These are phyloP conservation scores for Abrostola tripartita DNA, from an alignment of 2,888 invertebrate genomes.

Conservation along the genomic window DNA sequence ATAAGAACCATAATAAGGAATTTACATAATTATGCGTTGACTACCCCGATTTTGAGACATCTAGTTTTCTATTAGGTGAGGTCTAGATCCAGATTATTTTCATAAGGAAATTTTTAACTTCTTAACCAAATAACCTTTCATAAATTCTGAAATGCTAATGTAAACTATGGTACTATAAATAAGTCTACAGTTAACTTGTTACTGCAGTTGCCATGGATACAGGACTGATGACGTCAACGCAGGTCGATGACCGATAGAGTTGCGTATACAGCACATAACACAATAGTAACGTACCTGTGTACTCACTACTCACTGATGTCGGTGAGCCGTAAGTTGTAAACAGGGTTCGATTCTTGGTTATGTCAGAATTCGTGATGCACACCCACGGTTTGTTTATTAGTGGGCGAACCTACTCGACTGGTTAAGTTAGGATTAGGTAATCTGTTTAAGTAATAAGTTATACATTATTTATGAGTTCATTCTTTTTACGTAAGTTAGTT, in stretches of 20 bases:
- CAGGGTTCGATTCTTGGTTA: conserved; percentile 34
- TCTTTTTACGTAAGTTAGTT: no score
- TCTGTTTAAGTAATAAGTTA: conserved; percentile 1
- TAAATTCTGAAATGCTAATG: no score
- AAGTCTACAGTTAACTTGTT: background rate
- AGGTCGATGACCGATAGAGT: conserved; percentile 41
- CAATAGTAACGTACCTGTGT: conserved; percentile 30
- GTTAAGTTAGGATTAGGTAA: background rate
- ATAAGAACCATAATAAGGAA: no score
- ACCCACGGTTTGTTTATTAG: conserved; percentile 1
- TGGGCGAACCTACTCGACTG: conserved; percentile 21
- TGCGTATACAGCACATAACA: conserved; percentile 26
- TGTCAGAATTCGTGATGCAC: conserved; percentile 20
- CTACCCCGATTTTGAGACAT: no score
- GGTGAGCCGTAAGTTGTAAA: conserved; percentile 35
- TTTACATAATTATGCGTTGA: no score
- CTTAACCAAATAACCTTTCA: no score
- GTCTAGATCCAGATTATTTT: no score
- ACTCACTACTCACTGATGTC: conserved; percentile 24
- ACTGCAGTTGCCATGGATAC: conserved; percentile 28
- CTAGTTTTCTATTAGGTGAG: no score
- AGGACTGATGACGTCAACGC: conserved; percentile 34
- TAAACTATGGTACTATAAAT: no score
- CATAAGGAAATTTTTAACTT: no score
- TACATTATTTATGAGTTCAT: background rate